phyloP scores from a whole-genome alignment of 1,140 invertebrate genomes.

The Monochamus saltuarius region DNA sequence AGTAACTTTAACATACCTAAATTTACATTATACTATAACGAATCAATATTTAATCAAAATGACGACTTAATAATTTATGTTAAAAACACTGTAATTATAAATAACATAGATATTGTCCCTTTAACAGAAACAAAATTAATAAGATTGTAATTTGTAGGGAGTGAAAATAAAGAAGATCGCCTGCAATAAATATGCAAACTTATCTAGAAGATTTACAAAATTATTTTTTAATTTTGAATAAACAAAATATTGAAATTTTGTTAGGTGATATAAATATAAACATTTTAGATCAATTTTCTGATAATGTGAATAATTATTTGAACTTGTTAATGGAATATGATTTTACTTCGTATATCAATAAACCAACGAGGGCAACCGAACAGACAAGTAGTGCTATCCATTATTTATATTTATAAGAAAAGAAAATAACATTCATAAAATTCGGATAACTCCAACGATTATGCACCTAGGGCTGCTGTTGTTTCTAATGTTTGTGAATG shows the following conservation, averaged over 20 bases:
- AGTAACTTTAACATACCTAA: constrained; percentile 5
- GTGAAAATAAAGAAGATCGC: background rate
- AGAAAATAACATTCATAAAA: constrained; percentile 6
- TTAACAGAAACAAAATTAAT: constrained; percentile 7
- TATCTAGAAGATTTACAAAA: constrained; percentile 13
- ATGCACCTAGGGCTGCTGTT: background rate
- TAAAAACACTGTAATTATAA: constrained; percentile 1
- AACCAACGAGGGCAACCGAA: constrained; percentile 14
- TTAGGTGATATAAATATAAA: constrained; percentile 16
- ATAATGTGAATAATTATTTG: constrained; percentile 4
- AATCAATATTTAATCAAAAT: constrained; percentile 8
- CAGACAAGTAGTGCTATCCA: background rate
- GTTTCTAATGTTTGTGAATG: too few relatives aligned
- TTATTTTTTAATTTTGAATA: constrained; percentile 9
- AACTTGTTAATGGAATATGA: constrained; percentile 6
- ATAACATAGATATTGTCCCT: background rate
- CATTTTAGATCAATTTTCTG: background rate
- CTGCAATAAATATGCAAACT: constrained; percentile 12
- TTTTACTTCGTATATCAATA: constrained; percentile 14
- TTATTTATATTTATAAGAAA: constrained; percentile 12
- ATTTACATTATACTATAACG: background rate
- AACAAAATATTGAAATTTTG: constrained; percentile 3
- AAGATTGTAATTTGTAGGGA: background rate
- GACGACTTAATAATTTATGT: constrained; percentile 3
- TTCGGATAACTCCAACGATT: background rate